Evolutionary conservation across 2,888 invertebrate species (phyloP).

Genomic region (Pandemis heparana): DNA sequence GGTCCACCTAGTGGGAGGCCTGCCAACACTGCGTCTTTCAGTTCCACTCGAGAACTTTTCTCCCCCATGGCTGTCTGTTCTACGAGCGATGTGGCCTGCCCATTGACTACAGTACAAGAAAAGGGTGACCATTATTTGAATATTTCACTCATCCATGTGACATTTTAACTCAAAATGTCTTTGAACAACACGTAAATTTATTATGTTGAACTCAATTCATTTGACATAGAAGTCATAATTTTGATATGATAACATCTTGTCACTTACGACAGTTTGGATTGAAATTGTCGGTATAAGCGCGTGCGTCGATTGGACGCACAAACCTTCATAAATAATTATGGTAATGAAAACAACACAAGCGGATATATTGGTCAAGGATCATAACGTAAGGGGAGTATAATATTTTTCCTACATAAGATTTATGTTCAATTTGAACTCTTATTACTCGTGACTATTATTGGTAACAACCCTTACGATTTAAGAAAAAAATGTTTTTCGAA

Average conservation of each 20-base stretch:
- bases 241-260: not conserved
- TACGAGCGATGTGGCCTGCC: too few species aligned
- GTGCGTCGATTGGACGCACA: slow-evolving; percentile 62
- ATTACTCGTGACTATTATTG: not conserved
- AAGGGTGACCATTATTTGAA: slow-evolving; percentile 64
- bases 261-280: not conserved
- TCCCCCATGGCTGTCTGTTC: too few species aligned
- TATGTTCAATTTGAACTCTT: not conserved
- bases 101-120: not conserved
- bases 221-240: not conserved
- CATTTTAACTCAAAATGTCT: not conserved
- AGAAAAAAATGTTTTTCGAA: not conserved
- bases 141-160: slow-evolving; percentile 65
- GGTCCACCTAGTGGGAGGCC: too few species aligned
- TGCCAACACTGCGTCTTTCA: too few species aligned
- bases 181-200: not conserved
- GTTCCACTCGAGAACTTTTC: too few species aligned
- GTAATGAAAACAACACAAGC: slow-evolving; percentile 45
- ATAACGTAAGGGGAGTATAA: slow-evolving; percentile 41
- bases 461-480: not conserved
- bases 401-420: not conserved
- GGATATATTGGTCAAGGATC: slow-evolving; percentile 59
- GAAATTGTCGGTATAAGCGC: slow-evolving; percentile 48
- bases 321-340: slow-evolving; percentile 64
- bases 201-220: not conserved